These are phyloP conservation scores for Heptascelio sp. DNA, from an alignment of 2,888 invertebrate genomes.

Conservation along the genomic window DNA sequence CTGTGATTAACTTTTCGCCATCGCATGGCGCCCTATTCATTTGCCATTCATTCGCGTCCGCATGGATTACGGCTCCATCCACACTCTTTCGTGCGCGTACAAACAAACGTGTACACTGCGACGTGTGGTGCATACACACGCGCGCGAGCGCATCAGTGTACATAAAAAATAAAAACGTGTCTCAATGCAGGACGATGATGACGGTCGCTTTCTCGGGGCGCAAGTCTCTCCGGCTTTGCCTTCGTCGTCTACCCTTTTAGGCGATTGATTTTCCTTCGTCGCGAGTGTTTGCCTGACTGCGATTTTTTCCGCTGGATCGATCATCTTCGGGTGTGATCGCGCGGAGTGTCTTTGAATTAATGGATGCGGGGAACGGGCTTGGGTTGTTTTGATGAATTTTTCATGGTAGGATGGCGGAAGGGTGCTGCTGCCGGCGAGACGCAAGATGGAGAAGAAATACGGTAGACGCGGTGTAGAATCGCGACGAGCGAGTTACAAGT, in stretches of 20 bases:
- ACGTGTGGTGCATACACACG: no score
- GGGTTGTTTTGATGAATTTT: background rate
- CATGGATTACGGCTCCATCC: conserved; percentile 79
- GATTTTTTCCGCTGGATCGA: conserved; percentile 42
- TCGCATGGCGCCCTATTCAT: conserved; percentile 83
- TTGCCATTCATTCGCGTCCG: conserved; percentile 84
- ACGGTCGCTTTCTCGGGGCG: conserved; percentile 23
- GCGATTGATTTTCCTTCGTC: conserved; percentile 68
- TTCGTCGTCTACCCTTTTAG: conserved; percentile 64
- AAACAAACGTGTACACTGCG: no score
- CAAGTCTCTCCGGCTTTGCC: no score
- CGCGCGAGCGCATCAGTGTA: background rate
- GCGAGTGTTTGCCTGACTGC: conserved; percentile 12
- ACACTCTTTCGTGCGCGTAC: no score
- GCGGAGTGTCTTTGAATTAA: conserved; percentile 47
- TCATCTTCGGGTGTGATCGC: conserved; percentile 41
- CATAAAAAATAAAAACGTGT: conserved; percentile 63
- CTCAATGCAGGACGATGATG: conserved; percentile 45
- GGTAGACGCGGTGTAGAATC: no score
- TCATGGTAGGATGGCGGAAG: background rate
- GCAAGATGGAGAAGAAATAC: no score
- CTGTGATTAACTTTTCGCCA: conserved; percentile 85
- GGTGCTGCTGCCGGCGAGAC: no score
- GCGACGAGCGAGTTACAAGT: no score
- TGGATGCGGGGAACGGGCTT: conserved; percentile 34